Conservation (phyloP, 1,140 invertebrate genomes). For the Telenomus remus region DNA sequence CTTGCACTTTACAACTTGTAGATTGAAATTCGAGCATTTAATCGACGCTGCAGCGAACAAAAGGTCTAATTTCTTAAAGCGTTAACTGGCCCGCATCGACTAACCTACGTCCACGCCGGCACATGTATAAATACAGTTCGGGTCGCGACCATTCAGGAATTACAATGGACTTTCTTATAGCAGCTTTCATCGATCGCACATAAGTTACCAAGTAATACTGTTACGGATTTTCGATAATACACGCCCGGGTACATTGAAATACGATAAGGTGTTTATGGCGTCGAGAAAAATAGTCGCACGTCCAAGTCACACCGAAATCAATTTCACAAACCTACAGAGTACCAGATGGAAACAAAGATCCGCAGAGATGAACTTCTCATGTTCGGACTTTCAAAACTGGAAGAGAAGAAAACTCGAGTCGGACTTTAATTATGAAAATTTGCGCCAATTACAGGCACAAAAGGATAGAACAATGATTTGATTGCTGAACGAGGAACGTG, state of each 20-base stretch:
- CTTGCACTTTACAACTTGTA: constrained; percentile 59
- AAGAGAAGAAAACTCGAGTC: too few relatives aligned
- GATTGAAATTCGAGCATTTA: constrained; percentile 49
- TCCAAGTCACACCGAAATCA: constrained; percentile 4
- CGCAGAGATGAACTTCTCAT: too few relatives aligned
- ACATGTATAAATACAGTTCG: constrained; percentile 76
- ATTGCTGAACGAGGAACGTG: not conserved
- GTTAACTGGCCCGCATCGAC: constrained; percentile 66
- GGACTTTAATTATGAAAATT: too few relatives aligned
- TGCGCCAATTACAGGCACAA: too few relatives aligned
- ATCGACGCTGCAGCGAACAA: constrained; percentile 46
- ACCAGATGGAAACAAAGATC: too few relatives aligned
- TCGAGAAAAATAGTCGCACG: constrained; percentile 14
- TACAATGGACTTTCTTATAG: constrained; percentile 77
- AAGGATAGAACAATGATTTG: constrained; percentile 3
- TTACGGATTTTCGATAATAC: constrained; percentile 69
- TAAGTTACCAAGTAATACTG: constrained; percentile 72
- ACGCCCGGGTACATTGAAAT: constrained; percentile 65
- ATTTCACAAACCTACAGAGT: too few relatives aligned
- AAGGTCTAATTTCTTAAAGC: constrained; percentile 67
- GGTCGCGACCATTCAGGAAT: constrained; percentile 74
- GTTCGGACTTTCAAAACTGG: too few relatives aligned
- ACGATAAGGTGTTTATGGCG: constrained; percentile 25
- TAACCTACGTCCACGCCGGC: constrained; percentile 69
- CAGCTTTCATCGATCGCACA: constrained; percentile 74